These are phyloP conservation scores for Proales similis DNA, from an alignment of 1,140 invertebrate species.

Conservation along the genomic window DNA sequence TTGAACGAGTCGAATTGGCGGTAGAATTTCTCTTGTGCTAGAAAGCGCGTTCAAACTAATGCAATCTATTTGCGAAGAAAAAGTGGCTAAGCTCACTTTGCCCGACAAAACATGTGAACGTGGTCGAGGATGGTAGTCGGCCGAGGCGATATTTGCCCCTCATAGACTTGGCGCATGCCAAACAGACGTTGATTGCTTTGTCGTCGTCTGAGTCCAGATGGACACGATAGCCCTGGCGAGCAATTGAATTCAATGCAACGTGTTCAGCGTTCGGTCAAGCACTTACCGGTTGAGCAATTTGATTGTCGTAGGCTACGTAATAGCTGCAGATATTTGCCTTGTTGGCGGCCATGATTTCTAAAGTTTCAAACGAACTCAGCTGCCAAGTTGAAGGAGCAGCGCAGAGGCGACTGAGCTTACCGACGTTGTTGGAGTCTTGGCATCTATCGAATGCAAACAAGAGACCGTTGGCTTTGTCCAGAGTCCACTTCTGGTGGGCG, in stretches of 20 bases:
- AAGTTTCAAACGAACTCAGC: slow-evolving; percentile 24
- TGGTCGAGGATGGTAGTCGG: slow-evolving; percentile 42
- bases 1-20: slow-evolving; percentile 40
- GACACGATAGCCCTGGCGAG: slow-evolving; percentile 44
- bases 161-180: slow-evolving; percentile 51
- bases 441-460: slow-evolving; percentile 47
- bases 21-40: not conserved
- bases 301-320: slow-evolving; percentile 44
- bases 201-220: slow-evolving; percentile 18
- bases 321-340: slow-evolving; percentile 51
- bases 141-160: slow-evolving; percentile 46
- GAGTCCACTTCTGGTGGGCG: slow-evolving; percentile 49
- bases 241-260: not conserved
- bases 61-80: not conserved
- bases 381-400: not conserved
- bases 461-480: slow-evolving; percentile 48
- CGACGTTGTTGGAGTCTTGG: too few species aligned
- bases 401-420: too few species aligned
- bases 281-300: slow-evolving; percentile 51
- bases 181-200: slow-evolving; percentile 43
- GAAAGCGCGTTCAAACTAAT: not conserved
- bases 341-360: slow-evolving; percentile 52
- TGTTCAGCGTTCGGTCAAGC: not conserved
- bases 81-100: slow-evolving; percentile 43
- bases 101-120: slow-evolving; percentile 51